Conservation (phyloP, 2,113 vertebrate species). For the Dipodomys merriami region DNA sequence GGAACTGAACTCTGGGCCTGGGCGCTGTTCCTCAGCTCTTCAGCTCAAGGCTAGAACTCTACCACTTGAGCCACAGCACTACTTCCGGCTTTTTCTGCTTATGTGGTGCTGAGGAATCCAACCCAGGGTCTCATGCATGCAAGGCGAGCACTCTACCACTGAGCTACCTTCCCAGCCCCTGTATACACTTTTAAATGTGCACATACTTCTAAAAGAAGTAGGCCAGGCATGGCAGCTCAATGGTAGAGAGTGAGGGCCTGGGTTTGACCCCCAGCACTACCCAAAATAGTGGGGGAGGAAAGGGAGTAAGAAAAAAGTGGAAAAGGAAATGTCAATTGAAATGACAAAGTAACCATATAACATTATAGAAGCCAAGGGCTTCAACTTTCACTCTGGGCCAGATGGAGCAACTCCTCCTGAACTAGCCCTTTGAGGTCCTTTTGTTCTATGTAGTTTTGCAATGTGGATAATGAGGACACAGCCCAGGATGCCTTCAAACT, state of each 20-base stretch:
- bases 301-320: not conserved
- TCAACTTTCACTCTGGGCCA: not conserved
- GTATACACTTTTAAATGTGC: not conserved
- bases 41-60: too few species aligned
- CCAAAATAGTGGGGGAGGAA: not conserved
- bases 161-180: too few species aligned
- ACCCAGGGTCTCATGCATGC: too few species aligned
- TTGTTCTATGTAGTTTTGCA: too few species aligned
- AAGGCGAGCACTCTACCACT: too few species aligned
- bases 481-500: too few species aligned
- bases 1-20: too few species aligned
- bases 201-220: not conserved
- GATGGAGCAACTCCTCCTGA: not conserved
- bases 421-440: not conserved
- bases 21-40: too few species aligned
- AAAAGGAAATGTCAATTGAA: not conserved
- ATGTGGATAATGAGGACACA: too few species aligned
- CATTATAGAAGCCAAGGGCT: not conserved
- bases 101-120: too few species aligned
- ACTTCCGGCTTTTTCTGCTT: too few species aligned
- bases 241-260: not conserved
- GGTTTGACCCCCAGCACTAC: not conserved
- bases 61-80: too few species aligned
- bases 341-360: not conserved
- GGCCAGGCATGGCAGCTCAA: not conserved